Evolutionary conservation across 2,888 invertebrate genomes (phyloP), one percentile per base, ranked within the genome.

Genomic region (Bombylius discolor): DNA sequence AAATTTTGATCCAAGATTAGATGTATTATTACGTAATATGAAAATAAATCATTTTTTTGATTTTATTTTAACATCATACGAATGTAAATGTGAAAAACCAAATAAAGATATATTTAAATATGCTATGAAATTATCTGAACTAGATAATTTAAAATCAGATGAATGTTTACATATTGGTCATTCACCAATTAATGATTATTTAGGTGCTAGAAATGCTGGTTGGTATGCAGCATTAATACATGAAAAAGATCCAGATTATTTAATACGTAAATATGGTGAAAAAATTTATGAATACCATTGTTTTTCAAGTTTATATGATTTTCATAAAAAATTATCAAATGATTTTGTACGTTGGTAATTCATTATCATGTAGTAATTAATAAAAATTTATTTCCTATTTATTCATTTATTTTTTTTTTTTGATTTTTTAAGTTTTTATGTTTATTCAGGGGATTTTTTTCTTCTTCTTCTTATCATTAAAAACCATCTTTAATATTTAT

Each of bases 121-220:
- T 66, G 87, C 86, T 33, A 69, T 84, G 66, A 65, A 74, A 42
- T 66, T 66, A 55, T 78, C 80, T 8, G 71, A 75, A 12, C 62
- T 77, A 32, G 56, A 65, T 5, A 60, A 70, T 47, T 64, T 82
- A 1, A 67, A 73, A 53, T 79, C 87, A 0, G 67, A 75, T 1
- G 81, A 89, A 64, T 85, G 87, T 54, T 69, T 92, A 5, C 95
- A 95, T 68, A 78, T 95, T 52, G 94, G 95, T 1, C 89, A 95
- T 73, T 82, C 84, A 61, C 68, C 84, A 4, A 72, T 78, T 39
- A 79, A 84, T 44, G 95, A 95, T 72, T 94, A 87, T 69, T 62
- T 79, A 32, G 94, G 87, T 4, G 91, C 94, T 0, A 79, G 69
- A 62, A 76, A 76, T 32, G 82, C 83, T 4, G 87, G 89, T 3